Conservation (phyloP, 2,113 vertebrate species). For the Pluvianellus socialis region DNA sequence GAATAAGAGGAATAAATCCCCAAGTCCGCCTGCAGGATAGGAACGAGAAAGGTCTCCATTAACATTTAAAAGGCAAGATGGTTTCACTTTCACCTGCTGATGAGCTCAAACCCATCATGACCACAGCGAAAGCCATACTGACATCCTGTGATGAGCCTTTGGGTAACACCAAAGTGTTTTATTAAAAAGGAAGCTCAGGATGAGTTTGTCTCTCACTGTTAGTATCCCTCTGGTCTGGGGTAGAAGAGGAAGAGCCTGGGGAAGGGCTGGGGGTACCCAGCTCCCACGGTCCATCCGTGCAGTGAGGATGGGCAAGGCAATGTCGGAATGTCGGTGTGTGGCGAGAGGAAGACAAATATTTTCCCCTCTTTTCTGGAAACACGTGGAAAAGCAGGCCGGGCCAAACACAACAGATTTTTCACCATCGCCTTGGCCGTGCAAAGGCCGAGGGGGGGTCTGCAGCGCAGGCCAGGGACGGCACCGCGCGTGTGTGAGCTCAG, state of each 20-base stretch:
- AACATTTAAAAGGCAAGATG: background rate
- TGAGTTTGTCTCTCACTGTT: background rate
- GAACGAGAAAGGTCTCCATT: background rate
- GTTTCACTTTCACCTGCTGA: background rate
- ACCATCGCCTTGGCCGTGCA: background rate
- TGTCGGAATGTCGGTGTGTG: too few relatives aligned
- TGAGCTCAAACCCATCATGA: background rate
- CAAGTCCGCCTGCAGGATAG: background rate
- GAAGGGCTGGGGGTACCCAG: background rate
- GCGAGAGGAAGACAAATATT: background rate
- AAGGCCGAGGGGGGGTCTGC: background rate
- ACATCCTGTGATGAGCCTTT: background rate
- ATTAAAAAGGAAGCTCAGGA: background rate
- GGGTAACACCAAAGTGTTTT: background rate
- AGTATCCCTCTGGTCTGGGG: background rate
- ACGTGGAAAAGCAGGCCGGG: background rate
- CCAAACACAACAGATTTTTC: background rate
- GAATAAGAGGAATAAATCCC: background rate
- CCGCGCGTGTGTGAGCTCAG: background rate
- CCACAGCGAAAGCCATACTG: background rate
- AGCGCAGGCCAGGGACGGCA: background rate
- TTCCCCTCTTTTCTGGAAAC: background rate
- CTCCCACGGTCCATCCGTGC: background rate
- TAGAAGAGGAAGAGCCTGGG: background rate
- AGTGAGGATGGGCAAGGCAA: background rate